These are phyloP conservation scores for Muntiacus muntjak DNA, from an alignment of 2,113 vertebrate species.

Conservation along the genomic window DNA sequence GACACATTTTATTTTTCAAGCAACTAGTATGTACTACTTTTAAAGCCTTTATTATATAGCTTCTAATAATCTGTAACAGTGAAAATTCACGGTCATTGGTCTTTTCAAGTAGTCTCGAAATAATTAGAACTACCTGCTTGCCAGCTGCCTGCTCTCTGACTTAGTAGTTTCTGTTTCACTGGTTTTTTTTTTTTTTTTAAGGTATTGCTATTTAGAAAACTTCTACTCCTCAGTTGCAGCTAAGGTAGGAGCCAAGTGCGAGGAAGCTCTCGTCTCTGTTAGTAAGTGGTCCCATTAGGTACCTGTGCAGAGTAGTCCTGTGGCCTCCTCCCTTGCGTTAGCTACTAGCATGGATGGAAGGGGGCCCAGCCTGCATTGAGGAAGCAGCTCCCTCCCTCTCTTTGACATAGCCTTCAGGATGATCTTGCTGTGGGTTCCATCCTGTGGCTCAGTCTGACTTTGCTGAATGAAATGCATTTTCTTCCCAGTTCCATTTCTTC, in stretches of 20 bases:
- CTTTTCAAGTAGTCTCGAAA: neutral
- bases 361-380: neutral
- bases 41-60: neutral
- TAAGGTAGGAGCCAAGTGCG: neutral
- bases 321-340: neutral
- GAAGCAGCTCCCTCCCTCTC: neutral
- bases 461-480: slow-evolving; percentile 35
- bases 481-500: neutral
- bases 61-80: neutral
- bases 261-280: neutral
- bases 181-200: neutral
- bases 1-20: slow-evolving; percentile 29
- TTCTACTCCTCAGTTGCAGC: neutral
- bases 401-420: neutral
- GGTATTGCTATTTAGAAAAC: neutral
- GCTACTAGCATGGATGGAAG: neutral
- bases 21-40: neutral
- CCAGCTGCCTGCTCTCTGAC: neutral
- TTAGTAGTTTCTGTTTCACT: neutral
- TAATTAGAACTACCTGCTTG: neutral
- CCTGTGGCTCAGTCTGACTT: slow-evolving; percentile 11
- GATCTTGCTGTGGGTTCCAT: slow-evolving; percentile 2
- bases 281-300: neutral
- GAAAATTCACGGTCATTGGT: neutral
- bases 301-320: too few species aligned